Percentiles rank a stretch among this genome's conserved stretches.
phyloP scores from a whole-genome alignment of 2,797 vertebrate genomes.

The Spinus pinus region DNA sequence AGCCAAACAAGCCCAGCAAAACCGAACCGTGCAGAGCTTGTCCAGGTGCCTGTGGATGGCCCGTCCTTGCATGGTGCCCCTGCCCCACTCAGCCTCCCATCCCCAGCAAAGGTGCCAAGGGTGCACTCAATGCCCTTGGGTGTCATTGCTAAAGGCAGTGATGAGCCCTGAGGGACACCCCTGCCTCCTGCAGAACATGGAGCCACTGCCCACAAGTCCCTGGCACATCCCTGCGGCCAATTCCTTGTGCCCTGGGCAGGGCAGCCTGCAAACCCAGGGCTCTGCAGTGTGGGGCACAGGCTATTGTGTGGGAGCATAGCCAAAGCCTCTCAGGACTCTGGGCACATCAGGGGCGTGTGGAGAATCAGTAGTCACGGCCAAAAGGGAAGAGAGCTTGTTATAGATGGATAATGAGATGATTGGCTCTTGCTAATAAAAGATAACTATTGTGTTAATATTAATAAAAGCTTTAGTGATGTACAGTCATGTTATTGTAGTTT shows the following conservation, averaged over 20 bases:
- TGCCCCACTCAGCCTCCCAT: neutral
- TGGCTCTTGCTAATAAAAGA: too few species aligned
- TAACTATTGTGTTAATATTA: too few species aligned
- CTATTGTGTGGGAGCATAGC: neutral
- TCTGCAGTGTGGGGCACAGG: neutral
- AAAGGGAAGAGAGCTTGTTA: too few species aligned
- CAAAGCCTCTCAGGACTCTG: neutral
- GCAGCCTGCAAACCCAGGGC: neutral
- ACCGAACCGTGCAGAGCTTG: accelerated
- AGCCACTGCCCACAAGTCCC: neutral
- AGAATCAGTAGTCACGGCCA: too few species aligned
- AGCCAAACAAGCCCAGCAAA: neutral
- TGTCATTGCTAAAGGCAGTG: neutral
- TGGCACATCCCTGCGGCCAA: neutral
- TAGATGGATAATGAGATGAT: too few species aligned
- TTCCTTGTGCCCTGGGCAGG: neutral
- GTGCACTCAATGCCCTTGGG: neutral
- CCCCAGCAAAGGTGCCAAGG: neutral
- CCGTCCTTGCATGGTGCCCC: neutral
- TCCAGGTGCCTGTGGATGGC: neutral
- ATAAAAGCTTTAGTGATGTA: too few species aligned
- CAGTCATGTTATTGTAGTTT: too few species aligned
- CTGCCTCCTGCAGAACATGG: neutral
- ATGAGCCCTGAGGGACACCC: neutral
- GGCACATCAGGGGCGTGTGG: neutral